Percentiles rank a stretch among this genome's conserved stretches.
Evolutionary conservation across 35 echinoderm and acorn worm species (phyloP).

Genomic region (Hemicentrotus pulcherrimus): DNA sequence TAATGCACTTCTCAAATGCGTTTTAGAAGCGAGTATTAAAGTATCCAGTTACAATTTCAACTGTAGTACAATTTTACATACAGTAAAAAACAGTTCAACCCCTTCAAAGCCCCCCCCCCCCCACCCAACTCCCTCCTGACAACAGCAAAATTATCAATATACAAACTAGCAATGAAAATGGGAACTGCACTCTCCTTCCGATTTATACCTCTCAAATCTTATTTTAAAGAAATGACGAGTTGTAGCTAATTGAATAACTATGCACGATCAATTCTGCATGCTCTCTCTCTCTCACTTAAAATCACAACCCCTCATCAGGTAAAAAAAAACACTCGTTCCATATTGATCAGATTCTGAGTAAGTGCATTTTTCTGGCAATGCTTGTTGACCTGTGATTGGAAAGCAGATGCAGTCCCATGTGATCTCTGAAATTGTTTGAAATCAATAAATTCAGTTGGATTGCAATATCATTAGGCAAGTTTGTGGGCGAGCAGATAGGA

Average conservation of each 20-base stretch:
- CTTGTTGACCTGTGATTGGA: background rate
- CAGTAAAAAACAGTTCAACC: too few relatives aligned
- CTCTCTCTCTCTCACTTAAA: background rate
- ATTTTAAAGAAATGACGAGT: background rate
- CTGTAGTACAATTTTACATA: too few relatives aligned
- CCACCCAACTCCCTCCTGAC: too few relatives aligned
- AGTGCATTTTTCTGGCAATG: background rate
- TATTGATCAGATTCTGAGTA: background rate
- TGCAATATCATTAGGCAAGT: background rate
- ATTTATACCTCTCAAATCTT: background rate
- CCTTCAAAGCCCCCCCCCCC: too few relatives aligned
- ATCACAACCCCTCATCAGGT: background rate
- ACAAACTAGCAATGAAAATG: too few relatives aligned
- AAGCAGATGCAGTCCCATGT: background rate
- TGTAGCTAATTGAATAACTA: background rate
- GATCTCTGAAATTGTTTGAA: background rate
- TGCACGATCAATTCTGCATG: too few relatives aligned
- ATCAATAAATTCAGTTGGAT: background rate
- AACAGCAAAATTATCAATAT: too few relatives aligned
- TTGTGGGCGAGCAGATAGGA: background rate
- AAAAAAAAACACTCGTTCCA: background rate
- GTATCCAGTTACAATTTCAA: too few relatives aligned
- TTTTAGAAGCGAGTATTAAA: too few relatives aligned
- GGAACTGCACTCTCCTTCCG: too few relatives aligned
- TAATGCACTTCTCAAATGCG: too few relatives aligned